phyloP scores from a whole-genome alignment of 2,888 invertebrate species.

The Branchellion lobata region DNA sequence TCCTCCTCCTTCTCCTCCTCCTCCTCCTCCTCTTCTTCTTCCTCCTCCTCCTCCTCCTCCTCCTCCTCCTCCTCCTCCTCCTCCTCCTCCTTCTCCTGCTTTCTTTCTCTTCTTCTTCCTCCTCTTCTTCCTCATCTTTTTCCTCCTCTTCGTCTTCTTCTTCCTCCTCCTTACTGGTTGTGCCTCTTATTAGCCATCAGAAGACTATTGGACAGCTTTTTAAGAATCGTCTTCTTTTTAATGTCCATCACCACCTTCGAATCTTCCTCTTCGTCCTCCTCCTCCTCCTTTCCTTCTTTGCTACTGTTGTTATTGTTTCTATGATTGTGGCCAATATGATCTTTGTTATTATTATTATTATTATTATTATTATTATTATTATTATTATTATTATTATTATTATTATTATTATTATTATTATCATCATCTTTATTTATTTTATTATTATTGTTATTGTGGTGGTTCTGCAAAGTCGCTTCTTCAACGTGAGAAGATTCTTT shows the following conservation, averaged over 20 bases:
- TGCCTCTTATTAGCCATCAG: slow-evolving; percentile 28
- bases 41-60: too few species aligned
- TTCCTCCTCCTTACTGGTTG: too few species aligned
- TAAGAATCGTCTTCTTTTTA: slow-evolving; percentile 33
- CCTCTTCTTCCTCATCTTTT: too few species aligned
- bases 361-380: neutral
- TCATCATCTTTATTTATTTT: neutral
- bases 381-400: slow-evolving; percentile 2
- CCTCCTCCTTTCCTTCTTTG: neutral
- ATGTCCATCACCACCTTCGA: slow-evolving; percentile 34
- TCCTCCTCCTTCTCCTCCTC: slow-evolving; percentile 2
- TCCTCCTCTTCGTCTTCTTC: too few species aligned
- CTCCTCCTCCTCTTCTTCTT: too few species aligned
- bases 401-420: neutral
- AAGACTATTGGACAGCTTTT: slow-evolving; percentile 33
- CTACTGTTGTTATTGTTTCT: slow-evolving; percentile 1
- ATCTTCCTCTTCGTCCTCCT: neutral
- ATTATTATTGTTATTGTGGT: neutral
- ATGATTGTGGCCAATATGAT: neutral
- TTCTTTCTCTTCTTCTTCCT: too few species aligned
- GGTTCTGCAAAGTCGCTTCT: too few species aligned
- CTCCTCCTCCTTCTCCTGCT: too few species aligned
- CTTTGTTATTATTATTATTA: too few species aligned
- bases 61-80: too few species aligned
- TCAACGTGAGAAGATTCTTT: too few species aligned